A percentile compares a stretch with the other conserved stretches of the same genome.
Conservation (phyloP, 2,797 vertebrate genomes). For the Glossophaga mutica region DNA sequence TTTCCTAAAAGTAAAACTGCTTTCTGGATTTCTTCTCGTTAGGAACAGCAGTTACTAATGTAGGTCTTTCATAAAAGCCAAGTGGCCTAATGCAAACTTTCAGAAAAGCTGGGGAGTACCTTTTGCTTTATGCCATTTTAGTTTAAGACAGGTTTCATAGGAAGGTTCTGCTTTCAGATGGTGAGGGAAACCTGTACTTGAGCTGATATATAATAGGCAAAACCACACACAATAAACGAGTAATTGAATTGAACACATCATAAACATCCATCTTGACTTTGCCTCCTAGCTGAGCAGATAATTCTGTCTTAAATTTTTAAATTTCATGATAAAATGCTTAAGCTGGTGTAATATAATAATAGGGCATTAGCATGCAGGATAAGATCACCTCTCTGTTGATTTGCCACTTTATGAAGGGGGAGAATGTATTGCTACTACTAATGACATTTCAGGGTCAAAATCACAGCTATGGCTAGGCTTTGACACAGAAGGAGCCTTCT, state of each 20-base stretch:
- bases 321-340: conserved; percentile 45
- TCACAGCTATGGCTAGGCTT: background rate
- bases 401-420: background rate
- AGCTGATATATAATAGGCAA: conserved; percentile 54
- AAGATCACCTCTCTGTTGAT: background rate
- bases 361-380: background rate
- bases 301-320: conserved; percentile 41
- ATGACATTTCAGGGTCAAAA: conserved; percentile 1
- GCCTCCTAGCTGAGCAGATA: background rate
- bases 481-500: background rate
- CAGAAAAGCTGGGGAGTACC: background rate
- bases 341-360: conserved; percentile 20
- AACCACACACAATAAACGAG: conserved; percentile 28
- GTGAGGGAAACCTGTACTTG: background rate
- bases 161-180: background rate
- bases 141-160: background rate
- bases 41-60: background rate
- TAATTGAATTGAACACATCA: conserved; percentile 49
- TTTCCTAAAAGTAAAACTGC: background rate
- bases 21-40: background rate
- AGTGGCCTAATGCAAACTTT: background rate
- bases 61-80: background rate
- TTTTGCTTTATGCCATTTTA: background rate
- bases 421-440: background rate
- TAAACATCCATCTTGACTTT: conserved; percentile 50